Percentiles rank a stretch among this genome's conserved stretches.
Conservation (phyloP, 2,797 vertebrate genomes). For the Carduelis carduelis region DNA sequence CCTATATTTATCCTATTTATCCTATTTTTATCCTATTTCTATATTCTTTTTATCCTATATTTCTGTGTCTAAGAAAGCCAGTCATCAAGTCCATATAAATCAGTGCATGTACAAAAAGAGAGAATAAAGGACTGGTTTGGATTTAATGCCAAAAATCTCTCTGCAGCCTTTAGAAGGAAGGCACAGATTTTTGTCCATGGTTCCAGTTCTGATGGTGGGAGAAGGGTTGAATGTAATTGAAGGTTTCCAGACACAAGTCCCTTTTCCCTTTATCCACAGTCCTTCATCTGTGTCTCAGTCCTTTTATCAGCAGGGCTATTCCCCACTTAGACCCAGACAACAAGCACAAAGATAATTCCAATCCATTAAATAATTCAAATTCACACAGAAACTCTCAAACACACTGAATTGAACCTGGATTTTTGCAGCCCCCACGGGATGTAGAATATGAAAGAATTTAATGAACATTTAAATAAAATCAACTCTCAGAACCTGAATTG, state of each 20-base stretch:
- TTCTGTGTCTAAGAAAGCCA: neutral
- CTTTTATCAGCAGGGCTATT: neutral
- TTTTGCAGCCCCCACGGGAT: neutral
- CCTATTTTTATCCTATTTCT: neutral
- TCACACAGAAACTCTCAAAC: neutral
- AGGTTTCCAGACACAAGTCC: neutral
- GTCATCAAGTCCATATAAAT: neutral
- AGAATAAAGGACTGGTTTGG: neutral
- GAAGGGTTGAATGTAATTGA: neutral
- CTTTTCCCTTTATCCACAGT: neutral
- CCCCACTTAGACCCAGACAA: neutral
- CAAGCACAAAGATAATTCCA: neutral
- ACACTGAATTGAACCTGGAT: neutral
- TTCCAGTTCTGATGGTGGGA: fast-evolving
- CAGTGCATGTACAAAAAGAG: neutral
- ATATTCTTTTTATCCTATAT: neutral
- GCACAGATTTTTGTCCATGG: neutral
- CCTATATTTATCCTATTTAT: neutral
- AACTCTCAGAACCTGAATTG: neutral
- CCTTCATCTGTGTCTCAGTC: neutral
- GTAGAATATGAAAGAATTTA: neutral
- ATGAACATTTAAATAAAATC: neutral
- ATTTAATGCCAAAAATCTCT: neutral
- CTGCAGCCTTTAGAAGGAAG: neutral
- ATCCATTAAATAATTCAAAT: neutral